Base-by-base conservation (phyloP, 2,888 invertebrate genomes). In the Cabera pusaria region DNA sequence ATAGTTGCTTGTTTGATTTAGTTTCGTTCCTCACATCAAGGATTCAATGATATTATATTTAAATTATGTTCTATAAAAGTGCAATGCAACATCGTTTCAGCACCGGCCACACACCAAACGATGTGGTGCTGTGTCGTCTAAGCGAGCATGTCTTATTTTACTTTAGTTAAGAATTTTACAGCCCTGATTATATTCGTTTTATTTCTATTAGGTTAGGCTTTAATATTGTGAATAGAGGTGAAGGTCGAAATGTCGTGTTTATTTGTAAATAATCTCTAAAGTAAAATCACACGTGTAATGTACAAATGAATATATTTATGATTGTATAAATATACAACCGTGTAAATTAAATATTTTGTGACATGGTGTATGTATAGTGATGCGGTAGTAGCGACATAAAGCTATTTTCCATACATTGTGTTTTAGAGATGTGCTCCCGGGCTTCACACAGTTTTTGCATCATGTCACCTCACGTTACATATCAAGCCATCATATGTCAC, bases 281-380 rank as follows among this genome's bases (percentile, higher is more conserved):
- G 67, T 69, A 56, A 56, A 68, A 82, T 77, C 73, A 76, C 76
- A 77, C 48, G 66, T 75, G 72, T 76, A 77, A 84, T 85, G 85
- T 87, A 86, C 85, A 86, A 85, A 87, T 77, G 57, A 76, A 75
- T 76, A 81, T 82, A 83, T 80, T 79, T 82, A 79, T 79, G 61
- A 73, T 72, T 77, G 64, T 75, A 71, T 72, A 65, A 63, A 73
- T 74, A 76, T 75, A 78, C 67, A 75, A 70, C 67, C 57, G 58
- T 78, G 75, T 72, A 78, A 75, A 77, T 66, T 69, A 65, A 76
- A 78, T 85, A 84, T 83, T 87, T 87, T 84, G 84, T 84, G 87
- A 85, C 85, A 83, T 82, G 85, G 72, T 85, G 84, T 84, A 72
- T 85, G 84, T 84, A 72, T 63, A 67, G 63, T 65, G 66, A 69